A percentile compares a stretch with the other conserved stretches of the same genome.
phyloP scores from a whole-genome alignment of 2,888 invertebrate species.

The Tholera decimalis region DNA sequence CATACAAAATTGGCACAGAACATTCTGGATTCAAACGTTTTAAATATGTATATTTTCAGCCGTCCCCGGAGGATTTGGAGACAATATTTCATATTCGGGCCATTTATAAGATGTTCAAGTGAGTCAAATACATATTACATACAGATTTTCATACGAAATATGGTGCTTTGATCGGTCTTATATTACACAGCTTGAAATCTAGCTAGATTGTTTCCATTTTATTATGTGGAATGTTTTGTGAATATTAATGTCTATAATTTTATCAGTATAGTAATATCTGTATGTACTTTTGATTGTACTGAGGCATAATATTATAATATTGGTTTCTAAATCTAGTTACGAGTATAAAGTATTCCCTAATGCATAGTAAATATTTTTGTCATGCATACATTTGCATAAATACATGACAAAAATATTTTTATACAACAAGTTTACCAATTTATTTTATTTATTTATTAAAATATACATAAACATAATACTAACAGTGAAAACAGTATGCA shows the following conservation, averaged over 20 bases:
- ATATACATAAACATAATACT: too few species aligned
- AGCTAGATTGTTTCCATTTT: neutral
- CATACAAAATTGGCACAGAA: conserved; percentile 10
- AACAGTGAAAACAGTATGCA: too few species aligned
- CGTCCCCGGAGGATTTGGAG: neutral
- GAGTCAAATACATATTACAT: neutral
- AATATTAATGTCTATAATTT: conserved; percentile 32
- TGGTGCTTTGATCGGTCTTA: neutral
- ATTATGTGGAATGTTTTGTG: conserved; percentile 5
- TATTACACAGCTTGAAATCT: conserved; percentile 21
- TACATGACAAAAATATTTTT: too few species aligned
- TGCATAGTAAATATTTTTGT: too few species aligned
- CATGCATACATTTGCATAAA: too few species aligned
- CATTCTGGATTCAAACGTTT: conserved; percentile 8
- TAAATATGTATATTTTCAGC: conserved; percentile 16
- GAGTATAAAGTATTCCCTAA: too few species aligned
- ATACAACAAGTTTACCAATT: too few species aligned
- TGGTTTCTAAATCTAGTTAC: conserved; percentile 22
- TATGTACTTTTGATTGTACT: conserved; percentile 17
- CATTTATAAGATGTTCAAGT: conserved; percentile 14
- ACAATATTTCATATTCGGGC: conserved; percentile 7
- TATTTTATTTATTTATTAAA: too few species aligned
- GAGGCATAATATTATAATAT: conserved; percentile 2
- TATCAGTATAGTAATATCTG: too few species aligned
- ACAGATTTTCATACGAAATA: conserved; percentile 8